Evolutionary conservation across 2,888 invertebrate genomes (phyloP).

Genomic region (Drosophila kuntzei): DNA sequence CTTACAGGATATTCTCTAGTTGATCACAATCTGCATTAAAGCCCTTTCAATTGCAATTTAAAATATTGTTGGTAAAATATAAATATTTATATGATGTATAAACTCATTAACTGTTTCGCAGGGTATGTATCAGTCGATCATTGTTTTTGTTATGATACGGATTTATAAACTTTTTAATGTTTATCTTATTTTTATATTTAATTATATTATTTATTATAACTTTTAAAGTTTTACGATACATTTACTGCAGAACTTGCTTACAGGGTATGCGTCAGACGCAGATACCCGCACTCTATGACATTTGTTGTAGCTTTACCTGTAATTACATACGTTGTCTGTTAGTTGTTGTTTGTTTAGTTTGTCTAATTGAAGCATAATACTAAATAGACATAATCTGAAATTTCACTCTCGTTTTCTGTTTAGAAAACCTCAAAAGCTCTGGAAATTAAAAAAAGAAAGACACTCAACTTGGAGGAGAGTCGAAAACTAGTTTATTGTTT

Average conservation of each 20-base stretch:
- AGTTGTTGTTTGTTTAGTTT: conserved; percentile 12
- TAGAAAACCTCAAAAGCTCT: conserved; percentile 42
- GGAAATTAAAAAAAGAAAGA: background rate
- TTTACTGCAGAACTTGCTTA: background rate
- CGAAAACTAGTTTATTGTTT: conserved; percentile 48
- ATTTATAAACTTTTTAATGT: background rate
- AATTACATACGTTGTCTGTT: conserved; percentile 1
- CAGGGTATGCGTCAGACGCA: background rate
- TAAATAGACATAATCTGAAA: conserved; percentile 38
- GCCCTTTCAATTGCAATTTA: background rate
- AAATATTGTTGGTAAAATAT: background rate
- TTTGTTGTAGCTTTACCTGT: background rate
- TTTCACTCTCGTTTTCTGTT: conserved; percentile 70
- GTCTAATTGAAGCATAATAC: conserved; percentile 32
- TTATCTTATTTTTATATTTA: no score
- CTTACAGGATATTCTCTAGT: conserved; percentile 1
- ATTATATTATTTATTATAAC: background rate
- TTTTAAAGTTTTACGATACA: background rate
- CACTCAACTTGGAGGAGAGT: conserved; percentile 13
- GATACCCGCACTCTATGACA: background rate
- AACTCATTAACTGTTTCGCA: background rate
- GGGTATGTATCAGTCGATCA: conserved; percentile 1
- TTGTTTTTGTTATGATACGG: background rate
- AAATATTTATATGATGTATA: background rate
- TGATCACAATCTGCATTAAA: no score